Conservation (phyloP, 2,113 vertebrate species). For the Gavia stellata region DNA sequence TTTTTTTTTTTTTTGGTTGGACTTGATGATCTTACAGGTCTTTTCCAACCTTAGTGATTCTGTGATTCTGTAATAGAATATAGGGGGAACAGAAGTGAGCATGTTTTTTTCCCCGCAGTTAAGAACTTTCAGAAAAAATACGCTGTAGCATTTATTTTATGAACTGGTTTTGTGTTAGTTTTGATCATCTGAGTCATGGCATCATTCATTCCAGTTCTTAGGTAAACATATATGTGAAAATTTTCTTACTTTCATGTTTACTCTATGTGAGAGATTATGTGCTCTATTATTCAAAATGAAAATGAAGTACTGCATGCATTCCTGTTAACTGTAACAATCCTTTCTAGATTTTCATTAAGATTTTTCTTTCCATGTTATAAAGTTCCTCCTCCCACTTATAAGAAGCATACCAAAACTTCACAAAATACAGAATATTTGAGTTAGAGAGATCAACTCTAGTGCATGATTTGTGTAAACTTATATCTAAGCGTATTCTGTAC, state of each 20-base stretch:
- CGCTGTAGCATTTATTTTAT: neutral
- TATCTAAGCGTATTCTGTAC: neutral
- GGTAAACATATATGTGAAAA: neutral
- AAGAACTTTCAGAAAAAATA: neutral
- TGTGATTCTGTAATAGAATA: no score
- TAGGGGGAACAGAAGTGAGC: neutral
- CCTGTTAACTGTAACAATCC: neutral
- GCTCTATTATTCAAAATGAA: neutral
- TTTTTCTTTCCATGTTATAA: neutral
- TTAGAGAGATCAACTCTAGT: neutral
- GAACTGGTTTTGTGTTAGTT: neutral
- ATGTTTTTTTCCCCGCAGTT: neutral
- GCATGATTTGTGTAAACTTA: neutral
- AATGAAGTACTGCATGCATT: neutral
- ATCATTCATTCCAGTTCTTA: neutral
- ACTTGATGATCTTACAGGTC: no score
- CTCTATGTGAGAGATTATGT: neutral
- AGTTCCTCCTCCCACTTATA: neutral
- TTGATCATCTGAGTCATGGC: neutral
- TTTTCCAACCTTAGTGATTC: no score
- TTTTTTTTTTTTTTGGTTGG: no score
- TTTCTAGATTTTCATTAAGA: neutral
- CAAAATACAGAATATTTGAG: neutral
- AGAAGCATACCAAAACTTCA: neutral
- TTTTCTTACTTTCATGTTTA: neutral